Percentiles rank a stretch among this genome's conserved stretches.
phyloP scores from a whole-genome alignment of 1,140 invertebrate genomes.

The Prorops nasuta region DNA sequence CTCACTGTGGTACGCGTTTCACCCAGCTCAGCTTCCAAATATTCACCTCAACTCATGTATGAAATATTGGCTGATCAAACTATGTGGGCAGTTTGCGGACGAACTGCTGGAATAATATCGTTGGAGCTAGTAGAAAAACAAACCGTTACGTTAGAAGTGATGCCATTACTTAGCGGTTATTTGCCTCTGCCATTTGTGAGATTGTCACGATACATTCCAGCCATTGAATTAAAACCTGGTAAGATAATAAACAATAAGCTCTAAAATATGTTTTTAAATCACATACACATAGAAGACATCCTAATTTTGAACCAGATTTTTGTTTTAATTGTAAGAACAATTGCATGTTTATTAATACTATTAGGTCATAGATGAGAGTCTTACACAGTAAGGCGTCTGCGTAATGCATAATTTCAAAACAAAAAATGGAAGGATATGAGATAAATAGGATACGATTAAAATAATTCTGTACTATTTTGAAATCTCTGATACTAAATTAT shows the following conservation, averaged over 20 bases:
- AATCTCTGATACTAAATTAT: too few relatives aligned
- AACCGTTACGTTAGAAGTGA: constrained; percentile 80
- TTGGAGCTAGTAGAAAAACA: constrained; percentile 71
- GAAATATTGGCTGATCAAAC: constrained; percentile 88
- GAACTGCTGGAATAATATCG: constrained; percentile 81
- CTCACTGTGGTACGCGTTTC: constrained; percentile 66
- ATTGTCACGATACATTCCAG: constrained; percentile 89
- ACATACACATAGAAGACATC: background rate
- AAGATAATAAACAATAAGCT: constrained; percentile 21
- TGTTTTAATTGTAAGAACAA: background rate
- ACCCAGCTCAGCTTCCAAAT: constrained; percentile 45
- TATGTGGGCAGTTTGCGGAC: constrained; percentile 88
- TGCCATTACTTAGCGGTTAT: constrained; percentile 86
- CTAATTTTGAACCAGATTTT: background rate
- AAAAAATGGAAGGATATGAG: too few relatives aligned
- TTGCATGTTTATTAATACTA: background rate
- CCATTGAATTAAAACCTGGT: constrained; percentile 68
- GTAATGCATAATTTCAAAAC: too few relatives aligned
- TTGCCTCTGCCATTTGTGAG: constrained; percentile 84
- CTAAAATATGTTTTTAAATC: too few relatives aligned
- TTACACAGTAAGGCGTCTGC: too few relatives aligned
- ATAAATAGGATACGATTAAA: too few relatives aligned
- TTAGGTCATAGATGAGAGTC: too few relatives aligned
- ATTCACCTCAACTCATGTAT: constrained; percentile 78
- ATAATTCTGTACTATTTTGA: too few relatives aligned